phyloP scores from a whole-genome alignment of 2,888 invertebrate genomes.

The Listrodromus nycthemerus region DNA sequence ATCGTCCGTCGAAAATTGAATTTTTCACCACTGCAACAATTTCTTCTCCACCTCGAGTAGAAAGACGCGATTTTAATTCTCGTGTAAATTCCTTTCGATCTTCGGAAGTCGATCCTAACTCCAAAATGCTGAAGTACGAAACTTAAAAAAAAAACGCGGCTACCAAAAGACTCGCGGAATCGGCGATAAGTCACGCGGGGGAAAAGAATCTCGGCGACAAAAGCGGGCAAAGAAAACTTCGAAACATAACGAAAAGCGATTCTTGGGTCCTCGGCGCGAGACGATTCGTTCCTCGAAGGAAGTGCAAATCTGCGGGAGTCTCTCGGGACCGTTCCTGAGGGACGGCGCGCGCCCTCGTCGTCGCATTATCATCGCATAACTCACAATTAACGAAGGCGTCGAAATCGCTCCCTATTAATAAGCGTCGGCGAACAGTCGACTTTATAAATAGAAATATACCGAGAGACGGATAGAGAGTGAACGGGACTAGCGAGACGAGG shows the following conservation, averaged over 20 bases:
- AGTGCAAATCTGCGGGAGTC: conserved; percentile 1
- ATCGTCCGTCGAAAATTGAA: no score
- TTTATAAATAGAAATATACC: conserved; percentile 76
- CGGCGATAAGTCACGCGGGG: background rate
- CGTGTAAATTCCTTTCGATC: no score
- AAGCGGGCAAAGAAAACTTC: background rate
- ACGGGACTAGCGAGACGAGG: conserved; percentile 57
- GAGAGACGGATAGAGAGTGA: conserved; percentile 61
- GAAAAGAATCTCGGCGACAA: background rate
- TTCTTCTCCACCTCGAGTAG: no score
- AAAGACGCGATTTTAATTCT: no score
- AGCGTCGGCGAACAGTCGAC: conserved; percentile 74
- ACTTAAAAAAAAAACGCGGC: no score
- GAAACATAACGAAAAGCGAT: background rate
- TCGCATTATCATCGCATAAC: conserved; percentile 73
- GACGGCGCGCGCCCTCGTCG: conserved; percentile 27
- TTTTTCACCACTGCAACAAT: no score
- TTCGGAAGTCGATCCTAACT: no score
- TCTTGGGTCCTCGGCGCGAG: background rate
- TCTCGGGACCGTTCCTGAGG: conserved; percentile 1
- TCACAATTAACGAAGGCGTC: conserved; percentile 78
- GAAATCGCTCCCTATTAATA: conserved; percentile 79
- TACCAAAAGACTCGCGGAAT: background rate
- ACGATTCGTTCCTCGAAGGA: background rate
- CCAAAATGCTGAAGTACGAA: no score